Base-by-base conservation (phyloP, 2,113 vertebrate genomes). In the Oceanodroma tethys region DNA sequence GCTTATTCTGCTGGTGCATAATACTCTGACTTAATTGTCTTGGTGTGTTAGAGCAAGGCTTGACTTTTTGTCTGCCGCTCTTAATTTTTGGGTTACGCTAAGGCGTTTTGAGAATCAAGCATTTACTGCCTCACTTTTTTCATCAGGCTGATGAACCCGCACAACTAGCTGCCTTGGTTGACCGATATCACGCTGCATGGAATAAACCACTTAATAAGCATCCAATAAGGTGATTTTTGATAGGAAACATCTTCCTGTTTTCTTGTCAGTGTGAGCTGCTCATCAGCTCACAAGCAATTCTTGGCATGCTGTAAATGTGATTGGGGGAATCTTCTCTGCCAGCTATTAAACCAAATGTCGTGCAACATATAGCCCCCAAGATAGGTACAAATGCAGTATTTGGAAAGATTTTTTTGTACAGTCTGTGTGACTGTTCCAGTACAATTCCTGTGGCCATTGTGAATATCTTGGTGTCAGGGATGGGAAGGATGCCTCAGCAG, bases 121-220 rank as follows among this genome's bases (percentile, higher is more conserved):
- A 4, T 71, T 85, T 81, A 38, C 52, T 62, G 53, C 84, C 63
- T 66, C 45, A 4, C 67, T 91, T n/a, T 84, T 52, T 60, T 85
- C 68, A 38, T 50, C 65, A 73, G 66, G 65, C 76, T 66, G 67
- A 30, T 38, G 67, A 80, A 87, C 58, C 65, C 3, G 3, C 81
- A 11, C 81, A 56, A 16, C 40, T 10, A 58, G 38, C 73, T 0
- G 9, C 42, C 67, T 32, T 50, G 86, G 58, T 11, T 76, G 78
- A 16, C 79, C 3, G 13, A 3, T 58, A 13, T 17, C 29, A 2
- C 25, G 30, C 65, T 79, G 71, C 29, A 1, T 25, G 40, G 68
- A 85, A 36, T 85, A 73, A 93, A 85, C n/a, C n/a, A n/a, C 86
- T 84, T 73, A 20, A 59, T 58, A 63, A 62, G 48, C 79, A 63